A percentile compares a stretch with the other conserved stretches of the same genome.
phyloP scores from a whole-genome alignment of 2,797 vertebrate genomes.

The Danio tinwini region DNA sequence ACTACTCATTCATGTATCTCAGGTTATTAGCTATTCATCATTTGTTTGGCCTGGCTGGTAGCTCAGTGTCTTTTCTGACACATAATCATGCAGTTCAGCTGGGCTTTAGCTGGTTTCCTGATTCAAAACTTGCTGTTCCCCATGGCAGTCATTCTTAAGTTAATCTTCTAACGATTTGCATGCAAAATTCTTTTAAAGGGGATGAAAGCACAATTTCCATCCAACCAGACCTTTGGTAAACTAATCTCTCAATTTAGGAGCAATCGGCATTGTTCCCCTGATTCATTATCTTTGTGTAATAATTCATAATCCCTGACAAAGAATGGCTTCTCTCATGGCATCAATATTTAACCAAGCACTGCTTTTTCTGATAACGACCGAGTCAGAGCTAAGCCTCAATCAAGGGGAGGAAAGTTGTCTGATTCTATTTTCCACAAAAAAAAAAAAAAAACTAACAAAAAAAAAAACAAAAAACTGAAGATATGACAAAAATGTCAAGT shows the following conservation, averaged over 20 bases:
- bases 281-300: constrained; percentile 67
- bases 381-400: constrained; percentile 58
- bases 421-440: constrained; percentile 16
- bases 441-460: too few species aligned
- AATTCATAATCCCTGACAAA: constrained; percentile 66
- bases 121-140: constrained; percentile 30
- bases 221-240: constrained; percentile 42
- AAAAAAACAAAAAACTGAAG: too few species aligned
- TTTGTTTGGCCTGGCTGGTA: constrained; percentile 21
- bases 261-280: constrained; percentile 32
- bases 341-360: constrained; percentile 61
- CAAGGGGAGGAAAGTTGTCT: constrained; percentile 47
- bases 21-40: constrained; percentile 38
- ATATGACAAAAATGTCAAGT: constrained; percentile 3
- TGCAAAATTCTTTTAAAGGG: constrained; percentile 34
- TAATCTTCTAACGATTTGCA: constrained; percentile 44
- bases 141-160: constrained; percentile 36
- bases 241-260: constrained; percentile 59
- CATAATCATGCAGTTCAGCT: constrained; percentile 31
- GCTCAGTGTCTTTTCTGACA: constrained; percentile 31
- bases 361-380: constrained; percentile 54
- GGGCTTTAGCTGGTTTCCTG: constrained; percentile 29
- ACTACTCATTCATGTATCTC: constrained; percentile 24
- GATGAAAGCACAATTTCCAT: constrained; percentile 50
- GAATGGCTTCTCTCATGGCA: constrained; percentile 28